Conservation (phyloP, 2,113 vertebrate species). For the Dipodomys spectabilis region DNA sequence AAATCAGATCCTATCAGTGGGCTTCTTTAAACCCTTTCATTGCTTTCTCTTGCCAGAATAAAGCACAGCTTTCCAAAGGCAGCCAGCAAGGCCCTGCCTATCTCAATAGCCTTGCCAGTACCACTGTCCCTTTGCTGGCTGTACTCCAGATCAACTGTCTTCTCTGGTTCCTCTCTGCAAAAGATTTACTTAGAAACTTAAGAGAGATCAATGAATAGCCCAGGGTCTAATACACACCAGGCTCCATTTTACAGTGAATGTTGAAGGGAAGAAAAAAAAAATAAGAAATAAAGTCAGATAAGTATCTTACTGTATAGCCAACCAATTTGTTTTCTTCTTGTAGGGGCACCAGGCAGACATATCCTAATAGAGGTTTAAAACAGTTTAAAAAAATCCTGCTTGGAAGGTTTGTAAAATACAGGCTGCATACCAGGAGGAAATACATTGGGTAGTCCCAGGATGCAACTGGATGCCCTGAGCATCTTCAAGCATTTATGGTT, state of each 20-base stretch:
- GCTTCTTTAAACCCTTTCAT: not conserved
- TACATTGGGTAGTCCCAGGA: not conserved
- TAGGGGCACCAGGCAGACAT: not conserved
- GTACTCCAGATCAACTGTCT: not conserved
- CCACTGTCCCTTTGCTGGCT: not conserved
- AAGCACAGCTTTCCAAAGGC: not conserved
- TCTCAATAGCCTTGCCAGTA: not conserved
- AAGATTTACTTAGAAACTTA: not conserved
- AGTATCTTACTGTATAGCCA: conserved; percentile 18
- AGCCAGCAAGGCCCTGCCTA: not conserved
- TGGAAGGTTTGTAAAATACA: conserved; percentile 40
- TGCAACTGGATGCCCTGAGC: not conserved
- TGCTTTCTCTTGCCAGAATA: not conserved
- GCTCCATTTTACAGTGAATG: not conserved
- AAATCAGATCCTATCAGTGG: not conserved
- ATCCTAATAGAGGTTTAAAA: conserved; percentile 1
- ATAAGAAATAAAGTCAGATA: conserved; percentile 23
- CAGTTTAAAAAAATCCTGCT: conserved; percentile 50
- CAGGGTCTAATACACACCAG: not conserved
- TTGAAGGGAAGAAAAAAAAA: not conserved
- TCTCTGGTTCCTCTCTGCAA: not conserved
- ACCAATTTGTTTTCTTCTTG: conserved; percentile 36
- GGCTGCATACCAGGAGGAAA: not conserved
- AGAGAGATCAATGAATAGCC: not conserved
- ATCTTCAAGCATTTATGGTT: not conserved